Conservation (phyloP, 2,888 invertebrate genomes). For the Hipparchia semele region DNA sequence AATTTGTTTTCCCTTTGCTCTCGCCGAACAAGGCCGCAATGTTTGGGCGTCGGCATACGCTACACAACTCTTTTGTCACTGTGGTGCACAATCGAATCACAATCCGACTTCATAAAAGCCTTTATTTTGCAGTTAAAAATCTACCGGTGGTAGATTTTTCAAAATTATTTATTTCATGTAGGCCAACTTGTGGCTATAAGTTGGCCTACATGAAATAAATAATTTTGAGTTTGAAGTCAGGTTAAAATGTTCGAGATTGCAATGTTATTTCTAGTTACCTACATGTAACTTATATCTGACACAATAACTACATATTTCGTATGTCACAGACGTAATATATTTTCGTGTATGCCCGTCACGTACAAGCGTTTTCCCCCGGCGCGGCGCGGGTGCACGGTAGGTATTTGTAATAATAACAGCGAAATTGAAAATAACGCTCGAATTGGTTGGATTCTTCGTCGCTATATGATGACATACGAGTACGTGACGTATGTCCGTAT, state of each 20-base stretch:
- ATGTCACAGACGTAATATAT: not conserved
- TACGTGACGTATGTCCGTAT: not conserved
- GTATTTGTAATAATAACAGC: constrained; percentile 33
- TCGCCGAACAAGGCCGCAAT: not conserved
- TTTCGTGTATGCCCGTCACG: constrained; percentile 16
- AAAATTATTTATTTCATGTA: too few species aligned
- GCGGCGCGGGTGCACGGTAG: not conserved
- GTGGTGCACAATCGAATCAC: not conserved
- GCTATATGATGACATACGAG: not conserved
- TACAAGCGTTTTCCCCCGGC: constrained; percentile 8
- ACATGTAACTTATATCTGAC: too few species aligned
- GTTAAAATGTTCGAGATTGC: too few species aligned
- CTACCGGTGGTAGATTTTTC: too few species aligned
- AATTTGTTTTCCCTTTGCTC: too few species aligned
- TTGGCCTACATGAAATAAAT: too few species aligned
- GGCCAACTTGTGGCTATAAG: too few species aligned
- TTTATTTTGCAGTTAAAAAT: constrained; percentile 6
- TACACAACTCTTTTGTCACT: not conserved
- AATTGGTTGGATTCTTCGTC: constrained; percentile 12
- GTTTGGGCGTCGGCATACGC: not conserved
- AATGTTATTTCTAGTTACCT: too few species aligned
- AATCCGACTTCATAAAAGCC: not conserved
- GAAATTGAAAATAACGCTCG: constrained; percentile 20
- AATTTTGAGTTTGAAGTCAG: too few species aligned
- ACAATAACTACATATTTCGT: not conserved